Evolutionary conservation across 2,888 invertebrate genomes (phyloP), one percentile per base, ranked within the genome.

Genomic region (Gymnocheta viridis): DNA sequence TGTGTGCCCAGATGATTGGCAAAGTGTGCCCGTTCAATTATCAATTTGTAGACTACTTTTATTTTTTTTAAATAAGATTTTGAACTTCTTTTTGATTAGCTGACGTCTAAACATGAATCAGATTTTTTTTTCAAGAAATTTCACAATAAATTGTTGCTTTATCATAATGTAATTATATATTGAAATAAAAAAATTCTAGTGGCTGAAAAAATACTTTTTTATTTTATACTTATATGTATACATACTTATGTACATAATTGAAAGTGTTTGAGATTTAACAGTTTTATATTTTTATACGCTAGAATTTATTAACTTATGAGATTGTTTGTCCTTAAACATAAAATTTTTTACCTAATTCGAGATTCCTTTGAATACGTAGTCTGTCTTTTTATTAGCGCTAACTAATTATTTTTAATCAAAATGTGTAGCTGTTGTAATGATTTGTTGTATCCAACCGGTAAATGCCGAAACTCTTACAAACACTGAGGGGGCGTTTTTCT

Each of bases 401-500:
- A 14, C 58, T 32, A 6, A 14, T 19, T 60, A 14, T 24, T 38
- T 44, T 85, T 88, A 90, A 72, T 89, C 88, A 41, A 89, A 76
- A 32, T 87, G 87, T 0, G 90, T 90, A 35, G 88, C 86, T 19
- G 89, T 73, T 62, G 74, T 27, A 29, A 91, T 89, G n/a, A 89
- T 84, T 66, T 89, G 87, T 38, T 89, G 85, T 24, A 91, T 88
- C 93, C 93, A 93, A 54, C 91, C 88, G 27, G 91, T 86, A 86
- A 92, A 93, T 2, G 92, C 91, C 0, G 93, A 91, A 4, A 93
- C 93, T 22, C 92, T 90, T 3, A 93, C 93, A 89, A 93, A 93
- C 1, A 93, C 93, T 0, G 93, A 92, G 0, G 93, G 93, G 0
- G 91, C 88, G 67, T 91, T 91, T 41, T 87, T 87, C 38, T 88